These are phyloP conservation scores for Adrianichthys oophorus DNA, from an alignment of 2,797 vertebrate genomes.

Conservation along the genomic window DNA sequence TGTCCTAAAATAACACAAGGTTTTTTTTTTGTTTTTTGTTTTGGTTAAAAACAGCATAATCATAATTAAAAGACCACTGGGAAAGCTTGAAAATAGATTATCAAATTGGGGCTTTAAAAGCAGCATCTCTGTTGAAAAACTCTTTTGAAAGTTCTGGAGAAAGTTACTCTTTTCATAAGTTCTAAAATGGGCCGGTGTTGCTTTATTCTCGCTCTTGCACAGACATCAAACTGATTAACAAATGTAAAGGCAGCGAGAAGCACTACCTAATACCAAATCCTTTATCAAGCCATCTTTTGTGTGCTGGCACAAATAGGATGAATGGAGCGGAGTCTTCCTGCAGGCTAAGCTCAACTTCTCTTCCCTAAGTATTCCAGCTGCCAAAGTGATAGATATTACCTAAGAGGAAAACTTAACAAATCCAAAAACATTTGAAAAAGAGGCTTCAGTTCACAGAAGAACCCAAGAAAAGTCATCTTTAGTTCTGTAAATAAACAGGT, in stretches of 20 bases:
- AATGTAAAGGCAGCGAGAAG: constrained; percentile 50
- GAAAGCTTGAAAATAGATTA: no score
- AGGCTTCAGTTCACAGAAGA: constrained; percentile 24
- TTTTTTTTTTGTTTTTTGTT: no score
- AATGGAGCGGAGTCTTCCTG: constrained; percentile 65
- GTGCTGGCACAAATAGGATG: constrained; percentile 57
- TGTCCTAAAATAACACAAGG: no score
- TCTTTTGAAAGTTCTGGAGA: constrained; percentile 58
- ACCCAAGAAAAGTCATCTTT: constrained; percentile 35
- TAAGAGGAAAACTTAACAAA: constrained; percentile 31
- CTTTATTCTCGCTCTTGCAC: constrained; percentile 61
- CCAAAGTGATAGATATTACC: constrained; percentile 59
- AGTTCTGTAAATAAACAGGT: constrained; percentile 67
- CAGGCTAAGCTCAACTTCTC: constrained; percentile 64
- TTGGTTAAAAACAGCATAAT: no score
- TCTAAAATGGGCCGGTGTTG: constrained; percentile 58
- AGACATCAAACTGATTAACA: constrained; percentile 54
- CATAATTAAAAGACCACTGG: no score
- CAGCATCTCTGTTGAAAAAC: constrained; percentile 44
- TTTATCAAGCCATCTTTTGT: constrained; percentile 73
- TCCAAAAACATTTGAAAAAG: constrained; percentile 34
- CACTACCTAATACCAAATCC: constrained; percentile 69
- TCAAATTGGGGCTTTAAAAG: constrained; percentile 24
- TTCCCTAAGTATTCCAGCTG: constrained; percentile 52
- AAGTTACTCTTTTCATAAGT: constrained; percentile 63